Percentiles rank a stretch among this genome's conserved stretches.
phyloP scores from a whole-genome alignment of 2,888 invertebrate species.

The Resseliella maxima region DNA sequence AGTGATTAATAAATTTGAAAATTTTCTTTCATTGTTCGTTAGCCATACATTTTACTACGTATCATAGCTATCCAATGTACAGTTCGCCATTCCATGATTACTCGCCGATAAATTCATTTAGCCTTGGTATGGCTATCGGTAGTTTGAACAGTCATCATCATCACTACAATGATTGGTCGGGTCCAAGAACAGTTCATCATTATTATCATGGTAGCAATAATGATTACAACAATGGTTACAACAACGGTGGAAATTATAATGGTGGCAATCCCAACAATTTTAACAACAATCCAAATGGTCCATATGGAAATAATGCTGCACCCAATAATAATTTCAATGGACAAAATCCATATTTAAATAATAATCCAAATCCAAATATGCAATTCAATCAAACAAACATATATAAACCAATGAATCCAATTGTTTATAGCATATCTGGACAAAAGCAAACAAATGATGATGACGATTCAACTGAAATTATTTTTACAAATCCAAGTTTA shows the following conservation, averaged over 20 bases:
- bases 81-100: not conserved
- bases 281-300: not conserved
- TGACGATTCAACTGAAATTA: constrained; percentile 46
- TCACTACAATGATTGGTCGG: not conserved
- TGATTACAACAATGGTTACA: too few species aligned
- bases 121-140: not conserved
- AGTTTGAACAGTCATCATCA: not conserved
- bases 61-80: constrained; percentile 23
- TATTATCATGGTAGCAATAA: not conserved
- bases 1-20: not conserved
- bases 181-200: not conserved
- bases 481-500: constrained; percentile 46
- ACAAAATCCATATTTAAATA: not conserved
- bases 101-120: not conserved
- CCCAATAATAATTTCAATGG: not conserved
- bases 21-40: not conserved
- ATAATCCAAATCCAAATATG: not conserved
- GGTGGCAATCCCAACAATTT: not conserved
- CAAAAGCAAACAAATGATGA: not conserved
- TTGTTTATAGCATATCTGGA: not conserved
- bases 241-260: not conserved
- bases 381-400: not conserved
- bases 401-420: not conserved
- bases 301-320: not conserved
- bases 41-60: not conserved